Evolutionary conservation across 2,888 invertebrate species (phyloP).

Genomic region (Mimachlamys varia): DNA sequence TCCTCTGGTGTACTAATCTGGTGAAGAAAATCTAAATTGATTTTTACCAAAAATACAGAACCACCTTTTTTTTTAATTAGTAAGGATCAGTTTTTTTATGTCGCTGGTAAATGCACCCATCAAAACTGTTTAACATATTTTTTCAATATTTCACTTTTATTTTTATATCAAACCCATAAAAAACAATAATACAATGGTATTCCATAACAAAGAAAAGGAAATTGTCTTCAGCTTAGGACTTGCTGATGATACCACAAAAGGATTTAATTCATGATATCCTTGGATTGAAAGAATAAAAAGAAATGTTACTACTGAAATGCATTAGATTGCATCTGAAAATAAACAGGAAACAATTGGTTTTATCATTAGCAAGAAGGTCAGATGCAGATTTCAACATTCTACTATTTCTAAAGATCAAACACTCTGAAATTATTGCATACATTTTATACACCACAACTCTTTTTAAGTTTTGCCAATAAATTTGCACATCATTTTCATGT

Average conservation of each 20-base stretch:
- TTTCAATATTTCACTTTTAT: neutral
- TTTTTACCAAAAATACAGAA: neutral
- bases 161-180: neutral
- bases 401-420: neutral
- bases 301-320: neutral
- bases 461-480: neutral
- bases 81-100: neutral
- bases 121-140: neutral
- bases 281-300: neutral
- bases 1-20: neutral
- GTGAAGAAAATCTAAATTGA: neutral
- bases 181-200: neutral
- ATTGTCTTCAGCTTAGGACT: neutral
- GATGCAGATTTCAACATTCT: neutral
- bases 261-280: neutral
- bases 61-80: neutral
- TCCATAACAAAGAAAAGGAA: conserved; percentile 19
- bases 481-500: neutral
- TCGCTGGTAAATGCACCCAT: neutral
- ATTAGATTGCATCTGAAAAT: neutral
- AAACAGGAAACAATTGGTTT: neutral
- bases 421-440: neutral
- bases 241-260: neutral
- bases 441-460: neutral
- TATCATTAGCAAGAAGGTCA: neutral